Percentiles rank a stretch among this genome's conserved stretches.
Evolutionary conservation across 2,113 vertebrate genomes (phyloP).

Genomic region (Dipodomys merriami): DNA sequence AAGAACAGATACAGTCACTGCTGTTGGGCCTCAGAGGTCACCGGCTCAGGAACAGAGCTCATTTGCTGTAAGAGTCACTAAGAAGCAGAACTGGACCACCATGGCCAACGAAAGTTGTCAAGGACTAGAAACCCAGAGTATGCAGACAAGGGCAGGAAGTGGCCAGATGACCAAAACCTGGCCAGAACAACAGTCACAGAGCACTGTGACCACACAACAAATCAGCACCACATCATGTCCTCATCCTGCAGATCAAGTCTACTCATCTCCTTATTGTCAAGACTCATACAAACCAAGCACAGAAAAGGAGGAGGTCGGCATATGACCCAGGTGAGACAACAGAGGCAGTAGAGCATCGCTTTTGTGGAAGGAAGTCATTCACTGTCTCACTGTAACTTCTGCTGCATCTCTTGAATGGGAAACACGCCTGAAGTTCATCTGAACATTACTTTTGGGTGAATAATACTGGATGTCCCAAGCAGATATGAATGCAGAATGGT

Average conservation of each 20-base stretch:
- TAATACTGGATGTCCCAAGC: neutral
- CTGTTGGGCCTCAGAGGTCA: neutral
- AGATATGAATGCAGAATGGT: neutral
- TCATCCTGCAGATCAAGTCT: neutral
- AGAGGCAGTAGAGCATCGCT: neutral
- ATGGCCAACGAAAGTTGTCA: neutral
- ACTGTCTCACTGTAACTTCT: neutral
- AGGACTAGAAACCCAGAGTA: too few species aligned
- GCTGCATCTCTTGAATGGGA: neutral
- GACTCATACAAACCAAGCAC: neutral
- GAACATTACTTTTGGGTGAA: neutral
- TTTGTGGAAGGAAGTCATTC: neutral
- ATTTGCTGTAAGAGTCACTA: neutral
- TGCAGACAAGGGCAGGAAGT: neutral
- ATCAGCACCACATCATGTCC: accelerated
- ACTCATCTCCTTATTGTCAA: neutral
- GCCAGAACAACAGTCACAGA: neutral
- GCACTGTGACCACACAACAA: too few species aligned
- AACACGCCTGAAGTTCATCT: neutral
- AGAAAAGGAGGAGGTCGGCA: neutral
- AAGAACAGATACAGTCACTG: too few species aligned
- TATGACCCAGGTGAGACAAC: too few species aligned
- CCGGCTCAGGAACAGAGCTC: neutral
- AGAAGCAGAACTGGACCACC: neutral
- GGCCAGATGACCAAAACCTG: neutral